Percentiles rank a stretch among this genome's conserved stretches.
Conservation (phyloP, 2,888 invertebrate species). For the Corythucha ciliata region DNA sequence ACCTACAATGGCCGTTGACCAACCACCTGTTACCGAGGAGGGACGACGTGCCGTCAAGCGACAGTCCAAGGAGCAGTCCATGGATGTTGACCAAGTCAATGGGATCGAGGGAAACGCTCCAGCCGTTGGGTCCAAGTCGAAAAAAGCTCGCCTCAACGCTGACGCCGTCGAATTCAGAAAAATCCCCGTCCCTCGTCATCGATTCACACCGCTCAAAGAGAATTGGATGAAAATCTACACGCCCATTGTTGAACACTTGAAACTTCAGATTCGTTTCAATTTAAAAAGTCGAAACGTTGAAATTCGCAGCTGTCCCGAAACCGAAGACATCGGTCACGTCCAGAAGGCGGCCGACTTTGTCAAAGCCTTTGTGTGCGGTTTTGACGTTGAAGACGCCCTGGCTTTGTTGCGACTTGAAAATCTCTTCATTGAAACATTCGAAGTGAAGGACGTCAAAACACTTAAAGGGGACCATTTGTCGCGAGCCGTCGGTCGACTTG, state of each 20-base stretch:
- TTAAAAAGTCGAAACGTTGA: conserved; percentile 83
- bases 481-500: conserved; percentile 92
- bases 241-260: conserved; percentile 89
- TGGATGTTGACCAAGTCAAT: conserved; percentile 58
- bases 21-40: no score
- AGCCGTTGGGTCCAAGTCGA: conserved; percentile 43
- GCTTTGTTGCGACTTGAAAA: conserved; percentile 92
- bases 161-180: conserved; percentile 51
- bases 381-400: conserved; percentile 93
- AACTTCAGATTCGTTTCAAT: conserved; percentile 90
- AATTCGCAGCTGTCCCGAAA: conserved; percentile 59
- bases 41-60: conserved; percentile 20
- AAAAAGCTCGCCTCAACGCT: conserved; percentile 42
- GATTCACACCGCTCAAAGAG: conserved; percentile 89
- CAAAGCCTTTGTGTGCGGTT: conserved; percentile 88
- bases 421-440: conserved; percentile 92
- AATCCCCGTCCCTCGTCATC: conserved; percentile 84
- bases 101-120: conserved; percentile 50
- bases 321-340: conserved; percentile 76
- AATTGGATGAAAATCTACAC: conserved; percentile 96
- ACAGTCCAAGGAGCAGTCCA: conserved; percentile 47
- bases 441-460: conserved; percentile 92
- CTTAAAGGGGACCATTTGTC: conserved; percentile 91
- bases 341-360: conserved; percentile 99
- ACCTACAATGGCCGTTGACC: no score